Conservation (phyloP, 1,140 invertebrate genomes). For the Papilio machaon region DNA sequence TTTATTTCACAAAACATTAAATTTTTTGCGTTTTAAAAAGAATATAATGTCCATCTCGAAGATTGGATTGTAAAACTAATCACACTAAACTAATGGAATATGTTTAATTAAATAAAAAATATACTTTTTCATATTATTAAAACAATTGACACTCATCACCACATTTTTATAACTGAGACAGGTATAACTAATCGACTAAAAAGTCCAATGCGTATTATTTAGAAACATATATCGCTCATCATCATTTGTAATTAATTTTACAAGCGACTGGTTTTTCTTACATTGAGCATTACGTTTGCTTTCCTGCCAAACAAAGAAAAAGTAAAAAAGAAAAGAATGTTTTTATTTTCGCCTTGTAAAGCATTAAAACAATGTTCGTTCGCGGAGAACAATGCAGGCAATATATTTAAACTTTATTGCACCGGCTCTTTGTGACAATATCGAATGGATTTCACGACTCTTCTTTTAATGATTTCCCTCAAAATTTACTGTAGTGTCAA, state of each 20-base stretch:
- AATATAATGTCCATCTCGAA: too few species aligned
- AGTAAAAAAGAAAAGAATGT: not conserved
- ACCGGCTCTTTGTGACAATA: not conserved
- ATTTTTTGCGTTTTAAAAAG: not conserved
- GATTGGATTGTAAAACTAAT: too few species aligned
- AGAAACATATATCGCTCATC: too few species aligned
- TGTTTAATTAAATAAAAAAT: not conserved
- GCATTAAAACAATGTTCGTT: constrained; percentile 7
- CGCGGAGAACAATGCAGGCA: constrained; percentile 10
- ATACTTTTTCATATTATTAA: too few species aligned
- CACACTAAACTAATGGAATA: not conserved
- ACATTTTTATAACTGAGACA: too few species aligned
- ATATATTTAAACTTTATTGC: not conserved
- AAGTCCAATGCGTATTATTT: too few species aligned
- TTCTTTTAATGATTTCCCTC: not conserved
- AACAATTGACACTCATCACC: too few species aligned
- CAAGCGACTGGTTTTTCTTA: not conserved
- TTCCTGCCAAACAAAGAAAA: not conserved
- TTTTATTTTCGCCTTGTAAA: constrained; percentile 3
- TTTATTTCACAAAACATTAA: not conserved
- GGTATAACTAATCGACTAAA: too few species aligned
- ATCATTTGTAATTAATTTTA: not conserved
- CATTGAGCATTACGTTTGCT: not conserved
- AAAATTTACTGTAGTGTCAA: not conserved
- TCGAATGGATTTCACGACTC: not conserved